Base-by-base conservation (phyloP, 2,888 invertebrate genomes). In the Catocala nupta region DNA sequence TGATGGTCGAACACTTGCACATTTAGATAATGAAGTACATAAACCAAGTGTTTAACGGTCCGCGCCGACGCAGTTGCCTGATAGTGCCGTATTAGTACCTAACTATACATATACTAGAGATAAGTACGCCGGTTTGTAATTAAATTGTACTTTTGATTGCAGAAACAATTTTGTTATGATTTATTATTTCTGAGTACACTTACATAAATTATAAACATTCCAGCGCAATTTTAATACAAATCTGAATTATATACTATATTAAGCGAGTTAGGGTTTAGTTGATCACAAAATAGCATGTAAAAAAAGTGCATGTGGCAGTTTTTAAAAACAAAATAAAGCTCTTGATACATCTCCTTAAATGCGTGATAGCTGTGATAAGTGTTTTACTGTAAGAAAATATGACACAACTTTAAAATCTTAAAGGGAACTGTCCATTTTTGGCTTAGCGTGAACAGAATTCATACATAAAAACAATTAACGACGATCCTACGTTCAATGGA, bases 1-100 rank as follows among this genome's bases (percentile, higher is more conserved):
- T 88, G 83, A 87, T 88, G 82, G 85, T 77, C 81, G 68, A 73
- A 60, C 73, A 80, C 83, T 81, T 80, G 84, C 82, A 85, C 81
- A 85, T 88, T 88, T 83, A 85, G 83, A 88, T 88, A 85, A 82
- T 81, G 80, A 81, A 83, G 70, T 82, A 51, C 48, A 25, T n/a
- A 16, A 44, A 49, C 6, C 52, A 50, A 45, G 39, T 45, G 56
- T 58, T 63, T 51, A 52, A 51, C 13, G 50, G 49, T 58, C 54
- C 25, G 16, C 39, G 12, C 42, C 11, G 43, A 45, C 45, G 13
- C 47, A 47, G 16, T 16, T 47, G 47, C 7, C 16, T 25, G 9
- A 16, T 63, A 45, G 33, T 54, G 56, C 13, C 54, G 39, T 61
- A 63, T 57, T 52, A 59, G 49, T 52, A 52, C 36, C 42, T 52